Evolutionary conservation across 1,140 invertebrate genomes (phyloP).

Genomic region (Nymphalis io): DNA sequence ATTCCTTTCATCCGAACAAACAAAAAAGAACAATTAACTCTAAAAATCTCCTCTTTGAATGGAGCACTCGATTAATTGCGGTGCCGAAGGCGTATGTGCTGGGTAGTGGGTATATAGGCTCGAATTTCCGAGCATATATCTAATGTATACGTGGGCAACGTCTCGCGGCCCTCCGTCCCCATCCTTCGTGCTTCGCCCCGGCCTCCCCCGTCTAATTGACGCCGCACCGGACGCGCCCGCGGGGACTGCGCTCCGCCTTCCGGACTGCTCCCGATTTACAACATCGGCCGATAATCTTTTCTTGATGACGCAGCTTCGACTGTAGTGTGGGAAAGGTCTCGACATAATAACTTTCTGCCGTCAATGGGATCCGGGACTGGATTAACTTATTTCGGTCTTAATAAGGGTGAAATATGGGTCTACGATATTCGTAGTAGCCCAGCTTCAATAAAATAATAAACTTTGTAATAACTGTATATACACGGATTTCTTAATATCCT

Average conservation of each 20-base stretch:
- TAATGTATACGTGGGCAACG: slow-evolving; percentile 58
- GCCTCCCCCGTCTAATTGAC: slow-evolving; percentile 64
- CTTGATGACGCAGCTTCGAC: slow-evolving; percentile 63
- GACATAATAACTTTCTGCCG: slow-evolving; percentile 30
- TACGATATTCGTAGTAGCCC: neutral
- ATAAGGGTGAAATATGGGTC: neutral
- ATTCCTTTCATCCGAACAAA: slow-evolving; percentile 21
- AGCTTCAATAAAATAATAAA: no score
- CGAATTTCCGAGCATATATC: slow-evolving; percentile 67
- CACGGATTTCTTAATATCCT: neutral
- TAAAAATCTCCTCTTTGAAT: slow-evolving; percentile 45
- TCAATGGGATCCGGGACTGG: slow-evolving; percentile 25
- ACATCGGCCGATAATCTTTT: slow-evolving; percentile 74
- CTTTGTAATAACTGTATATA: no score
- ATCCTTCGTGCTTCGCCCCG: slow-evolving; percentile 23
- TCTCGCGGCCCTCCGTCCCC: slow-evolving; percentile 50
- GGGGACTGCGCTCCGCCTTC: slow-evolving; percentile 64
- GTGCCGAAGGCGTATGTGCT: slow-evolving; percentile 57
- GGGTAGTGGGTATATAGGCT: slow-evolving; percentile 53
- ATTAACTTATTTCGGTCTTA: slow-evolving; percentile 19
- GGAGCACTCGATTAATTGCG: slow-evolving; percentile 68
- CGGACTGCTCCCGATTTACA: slow-evolving; percentile 67
- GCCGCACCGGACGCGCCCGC: slow-evolving; percentile 70
- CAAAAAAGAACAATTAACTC: slow-evolving; percentile 27
- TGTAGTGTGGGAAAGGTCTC: slow-evolving; percentile 27